A percentile compares a stretch with the other conserved stretches of the same genome.
Conservation (phyloP, 2,888 invertebrate genomes). For the Aspidiotus rigidus region DNA sequence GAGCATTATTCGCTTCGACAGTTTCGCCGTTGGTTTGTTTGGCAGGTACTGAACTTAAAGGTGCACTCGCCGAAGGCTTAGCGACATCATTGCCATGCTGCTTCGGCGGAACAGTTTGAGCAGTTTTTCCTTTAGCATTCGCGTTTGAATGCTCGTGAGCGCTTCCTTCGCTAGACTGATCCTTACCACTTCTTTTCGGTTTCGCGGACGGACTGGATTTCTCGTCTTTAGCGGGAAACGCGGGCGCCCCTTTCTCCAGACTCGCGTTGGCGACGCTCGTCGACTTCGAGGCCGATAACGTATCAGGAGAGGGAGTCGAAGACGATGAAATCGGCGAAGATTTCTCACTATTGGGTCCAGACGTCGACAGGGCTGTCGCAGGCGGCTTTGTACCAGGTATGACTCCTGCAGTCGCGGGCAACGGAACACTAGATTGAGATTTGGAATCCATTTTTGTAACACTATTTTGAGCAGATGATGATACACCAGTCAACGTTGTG, state of each 20-base stretch:
- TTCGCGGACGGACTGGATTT: conserved; percentile 24
- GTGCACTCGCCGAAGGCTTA: background rate
- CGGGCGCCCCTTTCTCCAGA: background rate
- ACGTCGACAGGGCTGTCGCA: conserved; percentile 8
- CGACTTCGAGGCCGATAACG: background rate
- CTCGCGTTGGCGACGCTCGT: background rate
- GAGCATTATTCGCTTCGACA: conserved; percentile 1
- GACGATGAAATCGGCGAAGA: conserved; percentile 6
- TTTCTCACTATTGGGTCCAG: conserved; percentile 15
- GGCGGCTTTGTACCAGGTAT: conserved; percentile 5
- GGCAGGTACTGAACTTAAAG: background rate
- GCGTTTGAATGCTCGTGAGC: background rate
- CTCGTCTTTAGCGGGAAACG: conserved; percentile 14
- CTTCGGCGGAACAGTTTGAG: background rate
- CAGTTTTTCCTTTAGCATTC: background rate
- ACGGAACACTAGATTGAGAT: background rate
- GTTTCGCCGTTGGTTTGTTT: conserved; percentile 25
- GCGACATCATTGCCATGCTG: background rate
- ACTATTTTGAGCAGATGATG: conserved; percentile 9
- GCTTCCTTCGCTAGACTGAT: conserved; percentile 12
- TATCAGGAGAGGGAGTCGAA: conserved; percentile 13
- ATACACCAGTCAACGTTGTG: background rate
- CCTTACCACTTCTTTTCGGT: conserved; percentile 18
- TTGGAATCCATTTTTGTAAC: conserved; percentile 9
- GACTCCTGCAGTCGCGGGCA: background rate